Evolutionary conservation across 1,140 invertebrate genomes (phyloP).

Genomic region (Drosophila kepulauana): DNA sequence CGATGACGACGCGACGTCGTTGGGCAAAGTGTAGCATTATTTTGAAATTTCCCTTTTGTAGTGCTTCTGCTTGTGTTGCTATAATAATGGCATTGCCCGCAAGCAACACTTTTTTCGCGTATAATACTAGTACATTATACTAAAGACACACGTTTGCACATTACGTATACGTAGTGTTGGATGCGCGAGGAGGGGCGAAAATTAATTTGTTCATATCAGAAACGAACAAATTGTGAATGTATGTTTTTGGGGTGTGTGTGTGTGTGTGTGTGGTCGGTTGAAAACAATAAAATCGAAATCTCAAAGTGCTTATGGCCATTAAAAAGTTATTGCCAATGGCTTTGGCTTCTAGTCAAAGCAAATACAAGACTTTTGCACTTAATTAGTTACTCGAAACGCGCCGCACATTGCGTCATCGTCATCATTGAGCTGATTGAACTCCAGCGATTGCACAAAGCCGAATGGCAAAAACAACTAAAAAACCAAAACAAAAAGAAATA

Average conservation of each 20-base stretch:
- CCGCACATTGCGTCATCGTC: conserved; percentile 53
- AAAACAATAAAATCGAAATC: conserved; percentile 50
- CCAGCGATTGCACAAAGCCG: conserved; percentile 46
- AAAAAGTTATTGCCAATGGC: conserved; percentile 38
- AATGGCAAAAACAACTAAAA: conserved; percentile 15
- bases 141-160: neutral
- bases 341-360: conserved; percentile 47
- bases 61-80: conserved; percentile 5
- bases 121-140: neutral
- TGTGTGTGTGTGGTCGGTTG: neutral
- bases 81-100: conserved; percentile 22
- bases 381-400: conserved; percentile 55
- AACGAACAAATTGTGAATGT: conserved; percentile 2
- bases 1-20: neutral
- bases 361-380: conserved; percentile 57
- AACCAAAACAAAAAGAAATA: neutral
- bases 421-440: conserved; percentile 53
- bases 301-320: conserved; percentile 34
- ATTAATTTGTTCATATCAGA: conserved; percentile 13
- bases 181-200: neutral
- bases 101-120: conserved; percentile 4
- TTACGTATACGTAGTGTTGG: neutral
- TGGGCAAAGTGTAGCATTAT: conserved; percentile 3
- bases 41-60: conserved; percentile 27
- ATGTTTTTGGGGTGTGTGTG: neutral